Percentiles rank a stretch among this genome's conserved stretches.
Evolutionary conservation across 2,797 vertebrate genomes (phyloP).

Genomic region (Phyllotis vaccarum): DNA sequence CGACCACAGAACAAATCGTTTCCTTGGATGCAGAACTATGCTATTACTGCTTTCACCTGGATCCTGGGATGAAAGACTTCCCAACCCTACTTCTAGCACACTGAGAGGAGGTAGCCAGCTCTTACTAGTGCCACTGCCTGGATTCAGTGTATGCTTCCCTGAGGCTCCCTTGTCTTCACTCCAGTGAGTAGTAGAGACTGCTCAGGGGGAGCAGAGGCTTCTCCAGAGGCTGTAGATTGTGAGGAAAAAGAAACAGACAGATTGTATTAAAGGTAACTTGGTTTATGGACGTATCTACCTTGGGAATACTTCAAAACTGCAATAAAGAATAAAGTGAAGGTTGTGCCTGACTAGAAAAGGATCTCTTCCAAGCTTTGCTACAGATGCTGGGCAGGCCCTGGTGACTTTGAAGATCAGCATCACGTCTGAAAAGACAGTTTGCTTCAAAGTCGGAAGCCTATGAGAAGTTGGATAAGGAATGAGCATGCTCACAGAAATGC

Average conservation of each 20-base stretch:
- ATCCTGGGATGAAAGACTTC: background rate
- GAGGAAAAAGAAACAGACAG: background rate
- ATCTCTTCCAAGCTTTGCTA: accelerated
- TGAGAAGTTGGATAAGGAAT: accelerated
- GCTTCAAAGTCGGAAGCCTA: accelerated
- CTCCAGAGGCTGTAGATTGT: too few species aligned
- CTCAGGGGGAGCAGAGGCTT: background rate
- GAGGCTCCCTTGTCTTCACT: too few species aligned
- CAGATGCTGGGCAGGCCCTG: accelerated
- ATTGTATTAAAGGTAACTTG: too few species aligned
- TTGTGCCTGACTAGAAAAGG: accelerated
- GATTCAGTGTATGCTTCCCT: background rate
- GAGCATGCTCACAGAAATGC: background rate
- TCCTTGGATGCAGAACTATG: too few species aligned
- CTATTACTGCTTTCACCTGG: background rate
- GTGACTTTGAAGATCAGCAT: accelerated
- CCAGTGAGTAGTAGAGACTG: background rate
- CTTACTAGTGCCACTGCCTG: accelerated
- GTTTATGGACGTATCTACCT: accelerated
- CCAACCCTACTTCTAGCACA: background rate
- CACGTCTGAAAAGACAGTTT: accelerated
- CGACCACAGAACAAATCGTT: background rate
- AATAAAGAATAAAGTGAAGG: accelerated
- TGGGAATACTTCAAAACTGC: accelerated
- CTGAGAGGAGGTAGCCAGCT: background rate